Base-by-base conservation (phyloP, 2,888 invertebrate species). In the Trissoscelio sp. region DNA sequence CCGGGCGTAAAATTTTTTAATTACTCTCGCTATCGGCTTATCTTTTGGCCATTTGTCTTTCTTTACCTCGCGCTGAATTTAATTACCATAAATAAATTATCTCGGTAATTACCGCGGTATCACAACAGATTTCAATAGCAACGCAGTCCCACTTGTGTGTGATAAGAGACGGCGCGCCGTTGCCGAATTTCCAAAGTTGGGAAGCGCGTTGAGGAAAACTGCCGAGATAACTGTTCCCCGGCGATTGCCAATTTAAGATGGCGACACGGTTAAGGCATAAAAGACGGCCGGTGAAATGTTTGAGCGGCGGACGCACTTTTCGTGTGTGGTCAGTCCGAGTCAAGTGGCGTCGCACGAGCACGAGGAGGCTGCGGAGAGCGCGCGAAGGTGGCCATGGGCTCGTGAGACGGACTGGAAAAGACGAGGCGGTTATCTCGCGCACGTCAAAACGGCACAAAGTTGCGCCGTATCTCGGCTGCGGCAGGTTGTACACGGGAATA, bases 361-460 rank as follows among this genome's bases (percentile, higher is more conserved):
- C 18, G 62, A 42, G 24, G 42, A 42, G 37, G 14, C 70, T n/a
- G n/a, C n/a, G n/a, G n/a, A n/a, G 24, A 9, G 67, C 16, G 48
- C 48, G 64, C 60, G 67, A 60, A 67, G 28, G 74, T 55, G 51
- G 60, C 12, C 79, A 48, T 60, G 42, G 74, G 73, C 72, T 73
- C 70, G 83, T 53, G 64, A 42, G 73, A 78, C 67, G 74, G 77
- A 69, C 55, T 60, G 72, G 22, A 69, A 79, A 80, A 82, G 83
- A 83, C 81, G 84, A 79, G 83, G 81, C 81, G 75, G 86, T 87
- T 89, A 88, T 89, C 87, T 86, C 79, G 73, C 60, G 85, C 86
- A 88, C 86, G 89, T 89, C 88, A 89, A 89, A 89, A 88, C 86
- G 85, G 85, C 83, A 87, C 87, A 88, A 89, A 89, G 88, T 89